Base-by-base conservation (phyloP, 1,140 invertebrate genomes). In the Nymphalis io region DNA sequence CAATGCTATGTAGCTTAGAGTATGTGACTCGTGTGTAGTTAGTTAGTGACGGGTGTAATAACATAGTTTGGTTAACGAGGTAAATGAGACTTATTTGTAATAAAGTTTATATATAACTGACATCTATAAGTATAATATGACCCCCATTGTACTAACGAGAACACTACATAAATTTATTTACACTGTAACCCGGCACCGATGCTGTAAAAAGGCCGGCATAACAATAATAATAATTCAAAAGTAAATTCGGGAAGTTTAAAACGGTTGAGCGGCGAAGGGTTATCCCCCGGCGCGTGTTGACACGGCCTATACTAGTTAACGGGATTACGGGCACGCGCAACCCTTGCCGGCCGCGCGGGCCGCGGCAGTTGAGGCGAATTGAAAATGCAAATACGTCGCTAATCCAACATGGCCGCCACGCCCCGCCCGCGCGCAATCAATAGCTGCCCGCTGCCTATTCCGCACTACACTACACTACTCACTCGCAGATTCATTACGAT, bases 341-440 rank as follows among this genome's bases (percentile, higher is more conserved):
- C 82, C 81, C 82, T 82, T 83, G 65, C 64, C 60, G 60, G 48
- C 27, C 67, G 66, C 70, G 69, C 81, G 80, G 82, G 81, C 81
- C 82, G 81, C 82, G 65, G 61, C 60, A 57, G 48, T 33, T 8
- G 65, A 48, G 21, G 33, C 57, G 72, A 79, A 83, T 88, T 85
- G 77, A 77, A 84, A 88, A 88, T 88, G 86, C 86, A 88, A 88
- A 88, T 87, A 84, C 66, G 18, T 11, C 48, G 73, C 70, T 86
- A 85, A 84, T 85, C 72, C 85, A 81, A 81, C 68, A 86, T 86
- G 85, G 84, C 84, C 63, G 76, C 66, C 76, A 2, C 23, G 58
- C 66, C 62, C 65, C 44, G 33, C 62, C 61, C 61, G 55, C 40
- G 38, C 10, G 51, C 57, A 60, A 67, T 67, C 64, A 21, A 67